Evolutionary conservation across 2,888 invertebrate species (phyloP).

Genomic region (Sminthurinus aureus): DNA sequence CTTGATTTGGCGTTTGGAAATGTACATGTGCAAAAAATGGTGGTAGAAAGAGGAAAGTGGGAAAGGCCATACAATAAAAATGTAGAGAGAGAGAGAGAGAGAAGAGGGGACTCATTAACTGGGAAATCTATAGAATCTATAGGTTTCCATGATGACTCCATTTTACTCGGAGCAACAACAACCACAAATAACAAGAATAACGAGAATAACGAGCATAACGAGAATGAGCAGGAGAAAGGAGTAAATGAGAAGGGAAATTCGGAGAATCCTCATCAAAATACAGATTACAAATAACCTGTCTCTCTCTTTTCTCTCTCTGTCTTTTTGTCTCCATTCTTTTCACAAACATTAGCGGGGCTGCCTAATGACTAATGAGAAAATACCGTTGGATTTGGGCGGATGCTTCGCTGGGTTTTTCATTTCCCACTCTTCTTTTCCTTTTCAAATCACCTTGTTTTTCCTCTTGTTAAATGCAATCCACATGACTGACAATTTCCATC

Average conservation of each 20-base stretch:
- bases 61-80: neutral
- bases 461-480: neutral
- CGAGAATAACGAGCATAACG: too few relatives aligned
- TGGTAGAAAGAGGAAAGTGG: too few relatives aligned
- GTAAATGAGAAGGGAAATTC: too few relatives aligned
- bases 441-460: neutral
- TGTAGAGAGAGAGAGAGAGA: conserved; percentile 8
- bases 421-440: neutral
- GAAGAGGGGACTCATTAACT: neutral
- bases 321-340: neutral
- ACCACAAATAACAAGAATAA: too few relatives aligned
- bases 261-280: neutral
- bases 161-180: too few relatives aligned
- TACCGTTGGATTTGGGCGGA: too few relatives aligned
- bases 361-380: neutral
- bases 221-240: too few relatives aligned
- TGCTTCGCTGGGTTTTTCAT: neutral
- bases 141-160: too few relatives aligned
- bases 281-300: neutral
- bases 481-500: neutral
- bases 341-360: neutral
- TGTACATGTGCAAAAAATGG: too few relatives aligned
- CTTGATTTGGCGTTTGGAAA: too few relatives aligned
- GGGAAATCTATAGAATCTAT: too few relatives aligned
- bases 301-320: neutral